These are phyloP conservation scores for Petrolisthes manimaculis DNA, from an alignment of 2,888 invertebrate species.

Conservation along the genomic window DNA sequence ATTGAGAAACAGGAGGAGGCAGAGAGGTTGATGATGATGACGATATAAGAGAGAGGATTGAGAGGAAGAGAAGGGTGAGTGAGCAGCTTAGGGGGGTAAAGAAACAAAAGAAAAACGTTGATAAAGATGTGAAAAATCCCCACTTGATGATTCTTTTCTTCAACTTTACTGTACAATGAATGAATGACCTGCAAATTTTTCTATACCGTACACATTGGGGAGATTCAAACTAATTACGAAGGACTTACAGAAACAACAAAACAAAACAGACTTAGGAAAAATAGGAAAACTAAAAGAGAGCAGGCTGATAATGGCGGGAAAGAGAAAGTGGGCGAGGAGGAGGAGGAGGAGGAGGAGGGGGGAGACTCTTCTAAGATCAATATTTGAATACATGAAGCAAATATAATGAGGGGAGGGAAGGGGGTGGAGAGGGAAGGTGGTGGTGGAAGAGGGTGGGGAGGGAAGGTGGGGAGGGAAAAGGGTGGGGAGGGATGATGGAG, in stretches of 20 bases:
- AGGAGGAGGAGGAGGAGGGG: neutral
- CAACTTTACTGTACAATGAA: neutral
- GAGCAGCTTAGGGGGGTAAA: neutral
- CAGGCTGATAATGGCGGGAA: neutral
- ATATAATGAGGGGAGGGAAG: conserved; percentile 8
- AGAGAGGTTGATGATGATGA: neutral
- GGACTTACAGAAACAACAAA: neutral
- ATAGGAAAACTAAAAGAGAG: neutral
- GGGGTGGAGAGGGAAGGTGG: neutral
- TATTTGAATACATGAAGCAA: conserved; percentile 8
- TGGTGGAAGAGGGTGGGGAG: neutral
- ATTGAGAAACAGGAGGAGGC: neutral
- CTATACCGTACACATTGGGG: neutral
- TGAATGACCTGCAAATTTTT: neutral
- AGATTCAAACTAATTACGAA: neutral
- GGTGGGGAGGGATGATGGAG: neutral
- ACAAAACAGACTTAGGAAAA: neutral
- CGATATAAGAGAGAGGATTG: neutral
- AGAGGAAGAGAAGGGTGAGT: neutral
- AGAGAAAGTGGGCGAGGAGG: neutral
- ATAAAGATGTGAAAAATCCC: neutral
- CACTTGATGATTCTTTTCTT: neutral
- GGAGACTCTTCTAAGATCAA: neutral
- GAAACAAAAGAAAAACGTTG: neutral
- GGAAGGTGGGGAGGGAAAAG: neutral